phyloP scores from a whole-genome alignment of 2,113 vertebrate species.

The Cynopterus brachyotis region DNA sequence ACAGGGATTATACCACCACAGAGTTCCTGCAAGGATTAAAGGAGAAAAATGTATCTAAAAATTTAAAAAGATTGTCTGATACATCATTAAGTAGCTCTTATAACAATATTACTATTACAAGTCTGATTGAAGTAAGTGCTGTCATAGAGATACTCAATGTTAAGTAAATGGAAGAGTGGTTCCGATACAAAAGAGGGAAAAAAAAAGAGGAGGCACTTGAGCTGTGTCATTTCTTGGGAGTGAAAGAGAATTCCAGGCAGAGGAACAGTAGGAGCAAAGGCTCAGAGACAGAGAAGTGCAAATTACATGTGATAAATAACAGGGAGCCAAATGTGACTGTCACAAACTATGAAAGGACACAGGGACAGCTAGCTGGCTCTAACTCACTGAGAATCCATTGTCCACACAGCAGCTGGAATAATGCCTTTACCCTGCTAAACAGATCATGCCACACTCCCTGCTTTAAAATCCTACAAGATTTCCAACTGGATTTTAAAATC shows the following conservation, averaged over 20 bases:
- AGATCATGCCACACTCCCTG: background rate
- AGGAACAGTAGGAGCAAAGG: background rate
- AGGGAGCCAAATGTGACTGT: conserved; percentile 24
- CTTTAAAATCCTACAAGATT: conserved; percentile 12
- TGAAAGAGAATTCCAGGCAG: background rate
- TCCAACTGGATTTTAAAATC: conserved; percentile 10
- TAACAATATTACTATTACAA: background rate
- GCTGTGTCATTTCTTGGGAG: background rate
- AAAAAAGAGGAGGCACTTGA: background rate
- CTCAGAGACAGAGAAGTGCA: conserved; percentile 2
- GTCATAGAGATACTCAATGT: background rate
- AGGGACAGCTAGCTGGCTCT: background rate
- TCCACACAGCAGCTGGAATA: background rate
- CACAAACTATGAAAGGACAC: background rate
- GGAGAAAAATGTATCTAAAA: conserved; percentile 31
- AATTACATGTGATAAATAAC: background rate
- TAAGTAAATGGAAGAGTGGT: background rate
- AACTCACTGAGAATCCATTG: background rate
- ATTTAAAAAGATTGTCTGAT: background rate
- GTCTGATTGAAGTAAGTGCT: background rate
- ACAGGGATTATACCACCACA: background rate
- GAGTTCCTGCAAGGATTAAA: background rate
- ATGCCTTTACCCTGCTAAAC: background rate
- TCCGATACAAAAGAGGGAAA: background rate
- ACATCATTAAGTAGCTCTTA: background rate